Percentiles rank a stretch among this genome's conserved stretches.
These are phyloP conservation scores for Triplophysa yarkandensis DNA, from an alignment of 2,797 vertebrate genomes.

Conservation along the genomic window DNA sequence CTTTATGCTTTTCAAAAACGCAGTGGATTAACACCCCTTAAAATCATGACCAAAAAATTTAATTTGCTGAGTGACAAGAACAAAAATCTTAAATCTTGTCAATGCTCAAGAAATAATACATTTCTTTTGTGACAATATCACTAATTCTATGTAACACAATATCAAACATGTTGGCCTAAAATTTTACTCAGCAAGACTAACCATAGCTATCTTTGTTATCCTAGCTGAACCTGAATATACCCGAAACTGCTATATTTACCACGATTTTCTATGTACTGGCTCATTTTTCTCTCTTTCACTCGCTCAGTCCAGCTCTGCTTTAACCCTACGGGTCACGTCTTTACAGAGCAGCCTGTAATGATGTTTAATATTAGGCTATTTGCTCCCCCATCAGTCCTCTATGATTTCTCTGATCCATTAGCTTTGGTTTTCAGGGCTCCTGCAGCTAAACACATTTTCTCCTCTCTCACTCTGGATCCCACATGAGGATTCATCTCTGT, in stretches of 20 bases:
- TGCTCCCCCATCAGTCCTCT: constrained; percentile 57
- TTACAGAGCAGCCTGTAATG: constrained; percentile 66
- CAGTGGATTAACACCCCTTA: too few species aligned
- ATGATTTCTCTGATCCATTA: constrained; percentile 74
- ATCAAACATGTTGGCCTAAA: too few species aligned
- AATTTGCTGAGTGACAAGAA: too few species aligned
- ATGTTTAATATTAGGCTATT: constrained; percentile 67
- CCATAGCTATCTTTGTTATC: background rate
- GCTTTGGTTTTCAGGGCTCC: constrained; percentile 68
- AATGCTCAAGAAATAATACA: too few species aligned
- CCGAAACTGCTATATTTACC: constrained; percentile 15
- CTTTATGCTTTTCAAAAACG: too few species aligned
- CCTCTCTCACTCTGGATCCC: constrained; percentile 61
- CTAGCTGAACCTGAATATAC: constrained; percentile 10
- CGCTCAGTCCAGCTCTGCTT: constrained; percentile 7
- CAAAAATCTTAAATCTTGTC: too few species aligned
- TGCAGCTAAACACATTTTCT: constrained; percentile 72
- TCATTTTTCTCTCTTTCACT: constrained; percentile 23
- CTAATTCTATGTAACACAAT: too few species aligned
- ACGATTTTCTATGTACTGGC: background rate
- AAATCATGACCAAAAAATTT: too few species aligned
- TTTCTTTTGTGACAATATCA: too few species aligned
- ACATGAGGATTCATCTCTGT: constrained; percentile 64
- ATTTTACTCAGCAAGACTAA: too few species aligned
- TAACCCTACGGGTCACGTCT: constrained; percentile 56